Evolutionary conservation across 2,888 invertebrate genomes (phyloP).

Genomic region (Beris chalybata): DNA sequence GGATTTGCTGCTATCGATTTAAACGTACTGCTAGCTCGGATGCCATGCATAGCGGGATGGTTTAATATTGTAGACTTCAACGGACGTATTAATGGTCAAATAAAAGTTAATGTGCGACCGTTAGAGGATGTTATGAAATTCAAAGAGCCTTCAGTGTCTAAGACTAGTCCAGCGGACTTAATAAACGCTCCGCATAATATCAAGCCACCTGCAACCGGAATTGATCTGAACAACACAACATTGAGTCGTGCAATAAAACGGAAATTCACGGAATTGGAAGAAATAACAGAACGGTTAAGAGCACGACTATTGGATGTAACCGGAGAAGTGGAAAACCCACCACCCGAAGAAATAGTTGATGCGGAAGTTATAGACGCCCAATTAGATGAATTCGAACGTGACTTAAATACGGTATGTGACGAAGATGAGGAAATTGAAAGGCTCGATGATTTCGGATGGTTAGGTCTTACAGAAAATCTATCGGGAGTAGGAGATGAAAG

Average conservation of each 20-base stretch:
- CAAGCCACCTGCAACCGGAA: slow-evolving; percentile 37
- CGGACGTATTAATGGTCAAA: slow-evolving; percentile 63
- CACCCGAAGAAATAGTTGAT: slow-evolving; percentile 58
- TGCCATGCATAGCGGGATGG: slow-evolving; percentile 63
- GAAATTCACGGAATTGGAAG: slow-evolving; percentile 65
- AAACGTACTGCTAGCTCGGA: slow-evolving; percentile 58
- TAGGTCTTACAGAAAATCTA: slow-evolving; percentile 6
- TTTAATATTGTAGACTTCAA: slow-evolving; percentile 66
- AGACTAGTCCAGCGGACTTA: not conserved
- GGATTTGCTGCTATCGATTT: slow-evolving; percentile 65
- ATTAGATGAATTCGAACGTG: slow-evolving; percentile 61
- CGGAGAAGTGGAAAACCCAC: slow-evolving; percentile 58
- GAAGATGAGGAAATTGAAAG: slow-evolving; percentile 32
- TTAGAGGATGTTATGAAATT: slow-evolving; percentile 54
- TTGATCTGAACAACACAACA: slow-evolving; percentile 50
- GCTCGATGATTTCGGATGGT: slow-evolving; percentile 33
- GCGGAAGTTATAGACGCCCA: slow-evolving; percentile 52
- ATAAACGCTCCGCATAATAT: slow-evolving; percentile 3
- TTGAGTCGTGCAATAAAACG: slow-evolving; percentile 60
- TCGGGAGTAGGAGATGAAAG: not conserved
- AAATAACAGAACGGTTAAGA: slow-evolving; percentile 64
- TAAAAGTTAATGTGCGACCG: slow-evolving; percentile 63
- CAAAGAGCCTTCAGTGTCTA: slow-evolving; percentile 3
- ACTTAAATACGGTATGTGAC: slow-evolving; percentile 57
- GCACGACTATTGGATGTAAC: slow-evolving; percentile 63